Base-by-base conservation (phyloP, 2,888 invertebrate species). In the Gastrophysa polygoni region DNA sequence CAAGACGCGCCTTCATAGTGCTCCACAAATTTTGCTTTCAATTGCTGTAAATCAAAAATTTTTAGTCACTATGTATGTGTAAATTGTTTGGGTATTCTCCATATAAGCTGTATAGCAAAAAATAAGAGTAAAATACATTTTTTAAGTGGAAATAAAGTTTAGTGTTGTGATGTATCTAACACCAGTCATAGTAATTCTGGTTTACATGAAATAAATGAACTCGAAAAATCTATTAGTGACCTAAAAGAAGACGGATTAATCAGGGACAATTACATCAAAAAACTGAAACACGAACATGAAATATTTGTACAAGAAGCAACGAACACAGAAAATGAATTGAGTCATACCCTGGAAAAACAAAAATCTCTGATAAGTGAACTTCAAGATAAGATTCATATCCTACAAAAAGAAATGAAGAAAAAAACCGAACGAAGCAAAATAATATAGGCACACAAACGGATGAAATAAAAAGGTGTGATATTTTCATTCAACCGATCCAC, bases 1-100 rank as follows among this genome's bases (percentile, higher is more conserved):
- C 20, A 47, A 47, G n/a, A 7, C 47, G 14, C n/a, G 20, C 2
- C 14, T 47, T 20, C 47, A 3, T 20, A 47, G 21, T 47, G 20
- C 47, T 21, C 47, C 47, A 47, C 20, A 20, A 47, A 47, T 47
- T 47, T 47, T 11, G n/a, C 11, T 47, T 47, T 47, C 10, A 47
- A 47, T 10, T 21, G 47, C 21, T 21, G 47, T 47, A n/a, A 21
- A 47, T 47, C 47, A 21, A 47, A 47, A 47, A 47, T 20, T 1
- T 17, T 47, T 8, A 21, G n/a, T 21, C 20, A 47, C 5, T 47
- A 21, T 8, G 47, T 21, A 20, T 21, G 21, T 20, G 47, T 47
- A 20, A 21, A 21, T 20, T 47, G 47, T 20, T 47, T 47, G 21
- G 20, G 47, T 20, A 47, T 20, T 47, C 21, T 47, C 8, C 20